Percentiles rank a stretch among this genome's conserved stretches.
phyloP scores from a whole-genome alignment of 1,140 invertebrate species.

The Ceratoteleas bidentatus region DNA sequence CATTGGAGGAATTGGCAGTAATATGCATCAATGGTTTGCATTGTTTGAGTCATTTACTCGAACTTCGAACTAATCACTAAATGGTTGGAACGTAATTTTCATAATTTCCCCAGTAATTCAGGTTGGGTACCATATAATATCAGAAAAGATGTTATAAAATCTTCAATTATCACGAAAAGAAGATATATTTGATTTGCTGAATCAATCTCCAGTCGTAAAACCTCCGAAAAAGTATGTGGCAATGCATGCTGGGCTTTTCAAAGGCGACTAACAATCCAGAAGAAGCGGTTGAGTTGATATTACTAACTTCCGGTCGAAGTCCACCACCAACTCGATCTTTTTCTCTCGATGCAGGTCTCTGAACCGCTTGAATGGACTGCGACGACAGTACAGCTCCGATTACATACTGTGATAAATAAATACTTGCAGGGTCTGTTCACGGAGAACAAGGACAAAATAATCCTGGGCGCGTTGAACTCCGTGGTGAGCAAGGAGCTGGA shows the following conservation, averaged over 20 bases:
- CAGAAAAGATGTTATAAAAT: no score
- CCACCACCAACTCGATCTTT: conserved; percentile 48
- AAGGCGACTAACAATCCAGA: conserved; percentile 18
- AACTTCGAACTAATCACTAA: no score
- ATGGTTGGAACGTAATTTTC: no score
- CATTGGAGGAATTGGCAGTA: no score
- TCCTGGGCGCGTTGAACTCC: conserved; percentile 89
- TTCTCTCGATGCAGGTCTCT: conserved; percentile 73
- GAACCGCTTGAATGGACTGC: conserved; percentile 79
- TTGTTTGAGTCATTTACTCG: no score
- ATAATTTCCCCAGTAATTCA: no score
- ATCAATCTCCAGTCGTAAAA: no score
- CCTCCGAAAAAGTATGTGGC: neutral
- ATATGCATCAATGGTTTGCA: no score
- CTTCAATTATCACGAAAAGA: no score
- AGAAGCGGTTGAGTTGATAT: conserved; percentile 51
- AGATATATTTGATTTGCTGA: no score
- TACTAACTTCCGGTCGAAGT: conserved; percentile 13
- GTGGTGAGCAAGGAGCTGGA: conserved; percentile 89
- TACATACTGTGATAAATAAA: conserved; percentile 76
- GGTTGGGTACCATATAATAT: no score
- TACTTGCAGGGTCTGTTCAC: conserved; percentile 93
- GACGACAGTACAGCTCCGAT: conserved; percentile 73
- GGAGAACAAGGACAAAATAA: conserved; percentile 99
- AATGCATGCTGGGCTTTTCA: neutral